Evolutionary conservation across 2,888 invertebrate genomes (phyloP).

Genomic region (Panzeria rudis): DNA sequence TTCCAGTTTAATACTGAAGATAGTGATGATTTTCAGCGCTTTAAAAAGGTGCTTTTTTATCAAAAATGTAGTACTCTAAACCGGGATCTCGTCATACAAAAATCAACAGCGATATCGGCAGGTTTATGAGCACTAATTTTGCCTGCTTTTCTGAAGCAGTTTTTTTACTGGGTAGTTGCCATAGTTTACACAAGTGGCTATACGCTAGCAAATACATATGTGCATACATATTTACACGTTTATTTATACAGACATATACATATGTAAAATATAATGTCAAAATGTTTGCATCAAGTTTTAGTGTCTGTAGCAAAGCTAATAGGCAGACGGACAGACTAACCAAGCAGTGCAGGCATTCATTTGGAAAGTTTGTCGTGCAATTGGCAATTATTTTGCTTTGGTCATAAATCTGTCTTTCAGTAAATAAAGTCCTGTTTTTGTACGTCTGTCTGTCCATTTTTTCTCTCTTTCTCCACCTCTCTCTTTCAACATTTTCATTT

Average conservation of each 20-base stretch:
- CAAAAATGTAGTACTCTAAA: too few relatives aligned
- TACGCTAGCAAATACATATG: background rate
- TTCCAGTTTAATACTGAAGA: too few relatives aligned
- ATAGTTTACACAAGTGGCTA: slow-evolving; percentile 32
- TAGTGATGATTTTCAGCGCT: too few relatives aligned
- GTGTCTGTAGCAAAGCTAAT: slow-evolving; percentile 43
- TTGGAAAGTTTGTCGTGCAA: slow-evolving; percentile 72
- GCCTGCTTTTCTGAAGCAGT: too few relatives aligned
- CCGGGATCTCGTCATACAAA: too few relatives aligned
- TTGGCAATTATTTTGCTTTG: slow-evolving; percentile 73
- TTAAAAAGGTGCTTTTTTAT: too few relatives aligned
- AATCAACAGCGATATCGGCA: too few relatives aligned
- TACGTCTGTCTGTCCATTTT: slow-evolving; percentile 12
- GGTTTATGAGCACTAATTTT: too few relatives aligned
- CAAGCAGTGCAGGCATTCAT: slow-evolving; percentile 60
- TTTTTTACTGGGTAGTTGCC: slow-evolving; percentile 21
- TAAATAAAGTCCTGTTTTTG: slow-evolving; percentile 66
- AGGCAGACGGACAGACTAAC: slow-evolving; percentile 10
- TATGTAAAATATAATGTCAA: slow-evolving; percentile 11
- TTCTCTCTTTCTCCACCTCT: background rate
- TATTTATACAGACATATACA: background rate
- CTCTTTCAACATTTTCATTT: slow-evolving; percentile 9
- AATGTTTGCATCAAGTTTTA: slow-evolving; percentile 56
- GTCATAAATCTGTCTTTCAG: slow-evolving; percentile 72
- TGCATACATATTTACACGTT: background rate